Evolutionary conservation across 2,113 vertebrate genomes (phyloP), one percentile per base, ranked within the genome.

Genomic region (Trogon melanurus): DNA sequence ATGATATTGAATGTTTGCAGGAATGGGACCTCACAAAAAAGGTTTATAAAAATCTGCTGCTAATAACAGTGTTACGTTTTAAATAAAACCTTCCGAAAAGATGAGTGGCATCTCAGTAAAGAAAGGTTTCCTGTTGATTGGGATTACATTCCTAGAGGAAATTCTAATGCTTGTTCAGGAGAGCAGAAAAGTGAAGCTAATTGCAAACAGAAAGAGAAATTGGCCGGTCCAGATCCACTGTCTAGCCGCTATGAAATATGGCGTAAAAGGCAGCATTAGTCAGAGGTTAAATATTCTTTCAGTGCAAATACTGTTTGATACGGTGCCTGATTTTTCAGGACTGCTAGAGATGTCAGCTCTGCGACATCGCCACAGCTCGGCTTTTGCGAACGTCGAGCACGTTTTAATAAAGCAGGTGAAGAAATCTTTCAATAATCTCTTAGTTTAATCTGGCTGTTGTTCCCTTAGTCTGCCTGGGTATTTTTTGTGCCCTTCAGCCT

Each of bases 11-110:
- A 64, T 66, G 91, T 87, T 79, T 89, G 92, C 84, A 54, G 94
- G 93, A 72, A 72, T 36, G 91, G 86, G 85, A 71, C 85, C 75
- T 81, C 90, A 71, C 91, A 64, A 36, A 92, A 36, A 94, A 93
- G 95, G 62, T n/a, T 92, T 91, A 36, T 54, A 75, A 65, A 94
- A 88, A 88, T 80, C 93, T 95, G 92, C 83, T 84, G 69, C 90
- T 96, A 88, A 79, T 94, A 85, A 84, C 88, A 79, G 19, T 34
- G 86, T 58, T 86, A 34, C 5, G 3, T 80, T 95, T 92, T 81
- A 78, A 89, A 61, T 89, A 78, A 93, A 92, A 90, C 57, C 93
- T 65, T 54, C 66, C 50, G 67, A 48, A 95, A 32, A 57, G 88
- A 65, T 36, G 83, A 92, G 88, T 29, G 54, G 73, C 78, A 36